Conservation (phyloP, 1,140 invertebrate genomes). For the Hetaerina americana region DNA sequence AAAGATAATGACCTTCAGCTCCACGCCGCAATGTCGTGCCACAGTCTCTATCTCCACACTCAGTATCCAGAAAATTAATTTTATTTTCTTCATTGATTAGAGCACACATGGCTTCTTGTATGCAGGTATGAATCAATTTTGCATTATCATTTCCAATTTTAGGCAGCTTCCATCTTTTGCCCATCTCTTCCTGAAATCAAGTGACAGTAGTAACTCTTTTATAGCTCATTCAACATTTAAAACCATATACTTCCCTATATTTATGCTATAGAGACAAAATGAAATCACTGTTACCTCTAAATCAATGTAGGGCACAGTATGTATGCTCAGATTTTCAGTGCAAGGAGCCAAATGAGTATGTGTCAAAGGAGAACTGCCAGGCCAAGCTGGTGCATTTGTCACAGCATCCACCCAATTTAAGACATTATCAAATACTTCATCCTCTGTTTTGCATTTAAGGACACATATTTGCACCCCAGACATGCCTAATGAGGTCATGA, state of each 20-base stretch:
- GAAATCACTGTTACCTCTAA: neutral
- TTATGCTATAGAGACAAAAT: too few species aligned
- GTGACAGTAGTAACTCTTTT: too few species aligned
- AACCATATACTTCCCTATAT: too few species aligned
- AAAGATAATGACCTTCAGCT: constrained; percentile 45
- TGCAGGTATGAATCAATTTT: constrained; percentile 31
- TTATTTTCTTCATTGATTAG: constrained; percentile 40
- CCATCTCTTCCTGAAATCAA: neutral
- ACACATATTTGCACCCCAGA: constrained; percentile 62
- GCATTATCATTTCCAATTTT: constrained; percentile 14
- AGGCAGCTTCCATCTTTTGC: neutral
- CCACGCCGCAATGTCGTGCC: constrained; percentile 56
- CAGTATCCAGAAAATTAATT: constrained; percentile 57
- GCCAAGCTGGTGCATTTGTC: constrained; percentile 46
- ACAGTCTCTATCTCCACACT: constrained; percentile 71
- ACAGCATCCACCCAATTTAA: constrained; percentile 40
- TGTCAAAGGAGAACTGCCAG: too few species aligned
- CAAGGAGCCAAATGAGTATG: too few species aligned
- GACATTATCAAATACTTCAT: constrained; percentile 28
- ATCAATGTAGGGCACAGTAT: neutral
- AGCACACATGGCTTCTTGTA: constrained; percentile 33
- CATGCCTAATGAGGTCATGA: constrained; percentile 74
- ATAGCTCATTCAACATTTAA: too few species aligned
- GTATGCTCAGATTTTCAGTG: too few species aligned
- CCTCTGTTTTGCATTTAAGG: constrained; percentile 38